Evolutionary conservation across 1,140 invertebrate species (phyloP).

Genomic region (Nomia melanderi): DNA sequence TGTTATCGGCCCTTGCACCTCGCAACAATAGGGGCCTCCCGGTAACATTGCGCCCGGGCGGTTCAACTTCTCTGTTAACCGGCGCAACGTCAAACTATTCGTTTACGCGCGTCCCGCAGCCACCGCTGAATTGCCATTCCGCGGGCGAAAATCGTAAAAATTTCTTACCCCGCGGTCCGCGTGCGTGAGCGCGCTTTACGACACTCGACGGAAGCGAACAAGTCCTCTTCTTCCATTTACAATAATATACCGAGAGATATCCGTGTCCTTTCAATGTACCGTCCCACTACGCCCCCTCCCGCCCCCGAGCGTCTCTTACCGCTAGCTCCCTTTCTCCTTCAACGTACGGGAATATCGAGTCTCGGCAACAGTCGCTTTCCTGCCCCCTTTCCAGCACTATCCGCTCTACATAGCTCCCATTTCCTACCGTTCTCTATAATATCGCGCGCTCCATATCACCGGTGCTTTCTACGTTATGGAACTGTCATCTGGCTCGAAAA

Average conservation of each 20-base stretch:
- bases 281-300: too few relatives aligned
- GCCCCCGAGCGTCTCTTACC: too few relatives aligned
- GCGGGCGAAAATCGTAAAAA: background rate
- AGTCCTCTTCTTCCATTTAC: background rate
- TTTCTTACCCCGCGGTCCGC: background rate
- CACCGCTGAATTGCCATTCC: background rate
- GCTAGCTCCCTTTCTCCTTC: background rate
- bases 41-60: background rate
- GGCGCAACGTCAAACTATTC: background rate
- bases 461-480: background rate
- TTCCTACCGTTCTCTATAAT: too few relatives aligned
- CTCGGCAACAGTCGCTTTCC: background rate
- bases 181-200: background rate
- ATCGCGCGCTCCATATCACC: background rate
- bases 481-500: too few relatives aligned
- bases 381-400: background rate
- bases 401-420: background rate
- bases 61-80: constrained; percentile 6
- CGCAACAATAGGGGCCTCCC: constrained; percentile 18
- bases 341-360: background rate
- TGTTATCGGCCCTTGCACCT: constrained; percentile 46
- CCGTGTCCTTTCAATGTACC: constrained; percentile 3
- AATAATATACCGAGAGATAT: constrained; percentile 23
- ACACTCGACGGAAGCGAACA: background rate
- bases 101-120: background rate